These are phyloP conservation scores for Lycaon pictus DNA, from an alignment of 2,113 vertebrate genomes.

Conservation along the genomic window DNA sequence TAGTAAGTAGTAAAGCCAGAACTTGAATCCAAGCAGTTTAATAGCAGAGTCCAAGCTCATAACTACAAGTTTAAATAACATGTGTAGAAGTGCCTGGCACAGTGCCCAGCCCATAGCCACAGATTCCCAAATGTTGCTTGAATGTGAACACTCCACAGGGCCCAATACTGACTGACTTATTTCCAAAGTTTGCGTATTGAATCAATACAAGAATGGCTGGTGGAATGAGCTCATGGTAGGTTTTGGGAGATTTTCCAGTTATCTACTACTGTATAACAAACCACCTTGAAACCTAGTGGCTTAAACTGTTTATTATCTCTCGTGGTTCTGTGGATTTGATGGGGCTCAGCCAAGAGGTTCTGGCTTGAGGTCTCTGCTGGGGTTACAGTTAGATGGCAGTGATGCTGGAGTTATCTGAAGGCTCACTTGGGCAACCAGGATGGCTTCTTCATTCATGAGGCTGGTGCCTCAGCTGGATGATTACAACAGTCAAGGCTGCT, in stretches of 20 bases:
- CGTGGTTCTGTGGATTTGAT: background rate
- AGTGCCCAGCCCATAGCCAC: background rate
- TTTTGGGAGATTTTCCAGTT: constrained; percentile 11
- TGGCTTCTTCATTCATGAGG: background rate
- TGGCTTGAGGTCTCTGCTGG: background rate
- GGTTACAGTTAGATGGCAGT: background rate
- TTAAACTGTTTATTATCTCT: background rate
- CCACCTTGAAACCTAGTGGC: background rate
- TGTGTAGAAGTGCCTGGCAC: background rate
- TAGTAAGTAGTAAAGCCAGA: background rate
- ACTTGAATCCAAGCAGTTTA: background rate
- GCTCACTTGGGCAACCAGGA: background rate
- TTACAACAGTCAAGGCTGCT: background rate
- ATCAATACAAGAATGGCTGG: background rate
- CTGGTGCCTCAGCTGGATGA: background rate
- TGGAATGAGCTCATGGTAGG: background rate
- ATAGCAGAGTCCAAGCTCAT: background rate
- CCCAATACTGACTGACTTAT: background rate
- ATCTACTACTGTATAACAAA: background rate
- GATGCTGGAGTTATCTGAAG: background rate
- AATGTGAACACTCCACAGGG: background rate
- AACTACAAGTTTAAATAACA: too few relatives aligned
- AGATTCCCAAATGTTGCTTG: background rate
- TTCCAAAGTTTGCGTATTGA: background rate
- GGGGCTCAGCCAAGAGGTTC: background rate